phyloP scores from a whole-genome alignment of 2,888 invertebrate species.

The Steinernema carpocapsae region DNA sequence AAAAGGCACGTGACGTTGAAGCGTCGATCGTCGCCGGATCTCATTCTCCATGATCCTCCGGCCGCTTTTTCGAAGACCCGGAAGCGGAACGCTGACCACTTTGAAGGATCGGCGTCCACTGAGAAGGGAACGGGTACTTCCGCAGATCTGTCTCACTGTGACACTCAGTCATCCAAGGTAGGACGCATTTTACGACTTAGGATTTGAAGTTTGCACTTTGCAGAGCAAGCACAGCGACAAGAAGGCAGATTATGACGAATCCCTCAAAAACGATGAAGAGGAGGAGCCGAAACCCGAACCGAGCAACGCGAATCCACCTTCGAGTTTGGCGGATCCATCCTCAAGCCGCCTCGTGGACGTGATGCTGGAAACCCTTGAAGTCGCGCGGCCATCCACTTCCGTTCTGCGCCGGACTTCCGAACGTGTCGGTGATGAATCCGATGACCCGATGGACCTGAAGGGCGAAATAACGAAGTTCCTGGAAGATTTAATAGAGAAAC shows the following conservation, averaged over 20 bases:
- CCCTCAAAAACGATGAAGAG: background rate
- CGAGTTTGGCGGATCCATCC: background rate
- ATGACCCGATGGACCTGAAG: conserved; percentile 50
- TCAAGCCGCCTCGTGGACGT: background rate
- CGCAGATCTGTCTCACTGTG: background rate
- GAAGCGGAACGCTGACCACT: conserved; percentile 13
- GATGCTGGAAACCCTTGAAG: conserved; percentile 25
- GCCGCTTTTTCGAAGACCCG: background rate
- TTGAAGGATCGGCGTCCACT: background rate
- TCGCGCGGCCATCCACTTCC: conserved; percentile 18
- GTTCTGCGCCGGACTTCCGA: conserved; percentile 9
- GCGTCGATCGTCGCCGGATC: conserved; percentile 19
- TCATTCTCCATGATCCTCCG: conserved; percentile 12
- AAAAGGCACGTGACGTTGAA: conserved; percentile 2
- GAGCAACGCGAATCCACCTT: conserved; percentile 1
- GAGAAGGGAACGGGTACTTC: background rate
- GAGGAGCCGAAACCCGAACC: conserved; percentile 13
- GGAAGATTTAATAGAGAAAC: conserved; percentile 67
- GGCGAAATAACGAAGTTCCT: conserved; percentile 64
- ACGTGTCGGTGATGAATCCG: background rate
- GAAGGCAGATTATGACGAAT: background rate
- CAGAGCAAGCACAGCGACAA: background rate
- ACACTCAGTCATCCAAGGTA: background rate
- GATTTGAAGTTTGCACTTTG: background rate
- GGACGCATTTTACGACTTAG: background rate